These are phyloP conservation scores for Sympetrum striolatum DNA, from an alignment of 2,888 invertebrate genomes.

Conservation along the genomic window DNA sequence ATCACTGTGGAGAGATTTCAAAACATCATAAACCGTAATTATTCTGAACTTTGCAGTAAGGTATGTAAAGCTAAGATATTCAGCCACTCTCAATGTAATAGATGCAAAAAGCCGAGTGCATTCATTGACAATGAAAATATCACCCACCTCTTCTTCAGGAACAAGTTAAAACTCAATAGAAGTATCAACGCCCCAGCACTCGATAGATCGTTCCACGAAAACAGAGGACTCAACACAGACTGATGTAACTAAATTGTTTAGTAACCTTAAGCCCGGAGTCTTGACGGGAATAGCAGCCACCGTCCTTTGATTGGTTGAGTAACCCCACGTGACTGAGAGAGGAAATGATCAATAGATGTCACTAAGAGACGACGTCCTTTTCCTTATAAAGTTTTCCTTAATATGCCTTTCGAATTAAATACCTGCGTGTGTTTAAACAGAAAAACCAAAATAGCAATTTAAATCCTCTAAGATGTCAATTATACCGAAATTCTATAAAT, in stretches of 20 bases:
- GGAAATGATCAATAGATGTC: conserved; percentile 29
- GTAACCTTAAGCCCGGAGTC: conserved; percentile 17
- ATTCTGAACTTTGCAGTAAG: neutral
- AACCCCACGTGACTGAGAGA: conserved; percentile 12
- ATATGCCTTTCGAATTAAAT: neutral
- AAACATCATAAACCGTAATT: neutral
- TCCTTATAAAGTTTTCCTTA: neutral
- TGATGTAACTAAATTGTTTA: conserved; percentile 18
- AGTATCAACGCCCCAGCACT: conserved; percentile 34
- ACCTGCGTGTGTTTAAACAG: too few relatives aligned
- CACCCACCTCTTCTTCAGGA: conserved; percentile 43
- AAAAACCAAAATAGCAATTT: too few relatives aligned
- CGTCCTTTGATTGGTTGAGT: neutral
- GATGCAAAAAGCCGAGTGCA: neutral
- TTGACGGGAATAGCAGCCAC: conserved; percentile 18
- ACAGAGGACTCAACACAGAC: conserved; percentile 32
- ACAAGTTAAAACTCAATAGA: conserved; percentile 1
- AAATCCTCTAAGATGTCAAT: neutral
- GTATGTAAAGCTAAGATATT: neutral
- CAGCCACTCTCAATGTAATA: neutral
- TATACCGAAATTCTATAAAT: neutral
- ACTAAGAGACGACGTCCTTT: neutral
- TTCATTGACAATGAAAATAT: neutral
- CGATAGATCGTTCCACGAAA: conserved; percentile 4
- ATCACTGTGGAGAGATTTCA: neutral